Percentiles rank a stretch among this genome's conserved stretches.
Evolutionary conservation across 2,113 vertebrate species (phyloP).

Genomic region (Limanda limanda): DNA sequence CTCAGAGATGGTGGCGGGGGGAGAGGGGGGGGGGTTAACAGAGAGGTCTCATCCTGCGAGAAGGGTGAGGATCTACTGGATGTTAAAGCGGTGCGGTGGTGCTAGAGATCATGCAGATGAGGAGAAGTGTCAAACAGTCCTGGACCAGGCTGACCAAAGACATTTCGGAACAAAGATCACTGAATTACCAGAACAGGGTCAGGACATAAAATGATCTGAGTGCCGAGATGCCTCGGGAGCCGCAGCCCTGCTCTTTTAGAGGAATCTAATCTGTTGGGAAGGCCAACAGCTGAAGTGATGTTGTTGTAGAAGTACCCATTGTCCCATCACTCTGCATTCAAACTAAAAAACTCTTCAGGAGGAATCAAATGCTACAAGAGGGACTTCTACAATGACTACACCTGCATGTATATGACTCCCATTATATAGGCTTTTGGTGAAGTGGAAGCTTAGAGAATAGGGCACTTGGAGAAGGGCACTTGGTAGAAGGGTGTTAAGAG

Average conservation of each 20-base stretch:
- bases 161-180: conserved; percentile 65
- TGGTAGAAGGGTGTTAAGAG: conserved; percentile 38
- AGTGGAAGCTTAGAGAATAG: conserved; percentile 38
- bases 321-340: neutral
- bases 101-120: conserved; percentile 77
- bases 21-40: neutral
- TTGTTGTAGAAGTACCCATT: conserved; percentile 29
- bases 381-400: conserved; percentile 37
- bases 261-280: conserved; percentile 11
- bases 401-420: conserved; percentile 31
- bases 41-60: conserved; percentile 49
- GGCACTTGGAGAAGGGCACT: conserved; percentile 56
- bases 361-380: conserved; percentile 7
- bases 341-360: neutral
- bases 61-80: conserved; percentile 61
- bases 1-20: conserved; percentile 25
- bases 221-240: conserved; percentile 61
- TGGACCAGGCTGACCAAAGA: conserved; percentile 65
- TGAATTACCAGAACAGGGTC: conserved; percentile 7
- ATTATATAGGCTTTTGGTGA: conserved; percentile 40
- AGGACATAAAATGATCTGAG: conserved; percentile 49
- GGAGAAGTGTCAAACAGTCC: conserved; percentile 77
- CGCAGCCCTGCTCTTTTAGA: conserved; percentile 65
- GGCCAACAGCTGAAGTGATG: conserved; percentile 1
- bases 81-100: conserved; percentile 63